Evolutionary conservation across 2,113 vertebrate genomes (phyloP), one percentile per base, ranked within the genome.

Genomic region (Laterallus jamaicensis): DNA sequence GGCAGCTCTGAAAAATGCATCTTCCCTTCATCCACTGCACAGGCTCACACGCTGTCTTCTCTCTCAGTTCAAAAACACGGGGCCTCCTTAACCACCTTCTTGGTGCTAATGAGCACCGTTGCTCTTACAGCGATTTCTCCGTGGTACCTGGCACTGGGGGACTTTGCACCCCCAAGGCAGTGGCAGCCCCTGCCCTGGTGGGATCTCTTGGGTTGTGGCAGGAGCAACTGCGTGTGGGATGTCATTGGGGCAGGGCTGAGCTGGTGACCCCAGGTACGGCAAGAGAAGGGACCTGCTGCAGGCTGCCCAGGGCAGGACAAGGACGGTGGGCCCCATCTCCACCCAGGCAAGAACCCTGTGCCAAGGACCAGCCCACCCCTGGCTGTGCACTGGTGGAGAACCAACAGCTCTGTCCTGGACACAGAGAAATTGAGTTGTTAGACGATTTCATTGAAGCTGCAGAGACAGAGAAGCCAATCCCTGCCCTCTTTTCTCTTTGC

Each of bases 291-390:
- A 32, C 17, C 47, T 35, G 44, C 58, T 10, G 7, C 49, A 37
- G 40, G 55, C 32, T 69, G 56, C 39, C 35, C 35, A 19, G 11
- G 29, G n/a, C 32, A 47, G 19, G n/a, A 32, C 37, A 44, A 59
- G 47, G 73, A 32, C 0, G 0, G 29, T 0, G 3, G 10, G 10
- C 68, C 28, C 1, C 0, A 28, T 7, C 86, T 24, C 58, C 4
- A 2, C 14, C 54, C 54, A 64, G 69, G 16, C 8, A 75, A 76
- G 24, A 0, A 0, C 42, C 31, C 35, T 2, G 3, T 75, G 24
- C 47, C 73, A 25, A 10, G 17, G 22, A 50, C 24, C 15, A 50
- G 35, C 9, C 55, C 29, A 24, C 40, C 19, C 28, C 44, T 42
- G 10, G 32, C 39, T 73, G 9, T 0, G 0, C 55, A 29, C 82